Conservation (phyloP, 2,797 vertebrate genomes). For the Masticophis lateralis region DNA sequence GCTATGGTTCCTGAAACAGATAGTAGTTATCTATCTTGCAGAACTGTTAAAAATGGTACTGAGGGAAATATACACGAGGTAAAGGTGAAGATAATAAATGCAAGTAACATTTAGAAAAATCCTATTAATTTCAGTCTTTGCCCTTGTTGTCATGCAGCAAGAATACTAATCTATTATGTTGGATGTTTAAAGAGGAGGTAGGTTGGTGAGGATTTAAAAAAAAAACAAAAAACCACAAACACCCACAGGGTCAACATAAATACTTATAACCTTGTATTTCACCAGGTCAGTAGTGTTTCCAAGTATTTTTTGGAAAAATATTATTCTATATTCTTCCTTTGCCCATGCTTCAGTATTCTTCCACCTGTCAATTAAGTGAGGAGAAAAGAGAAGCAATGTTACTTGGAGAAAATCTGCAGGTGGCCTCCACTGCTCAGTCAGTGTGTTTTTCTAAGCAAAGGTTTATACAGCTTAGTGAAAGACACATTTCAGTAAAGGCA, state of each 20-base stretch:
- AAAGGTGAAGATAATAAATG: background rate
- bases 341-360: conserved; percentile 32
- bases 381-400: conserved; percentile 15
- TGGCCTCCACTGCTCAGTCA: conserved; percentile 17
- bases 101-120: background rate
- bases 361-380: conserved; percentile 20
- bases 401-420: conserved; percentile 5
- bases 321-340: background rate
- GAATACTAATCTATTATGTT: background rate
- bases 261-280: background rate
- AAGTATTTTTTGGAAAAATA: background rate
- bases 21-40: background rate
- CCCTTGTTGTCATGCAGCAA: background rate
- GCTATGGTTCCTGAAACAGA: background rate
- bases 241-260: background rate
- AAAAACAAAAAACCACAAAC: background rate
- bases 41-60: background rate
- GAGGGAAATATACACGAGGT: background rate
- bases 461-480: background rate
- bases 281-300: background rate
- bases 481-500: background rate
- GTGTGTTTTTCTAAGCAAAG: conserved; percentile 36
- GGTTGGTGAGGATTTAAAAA: background rate
- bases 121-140: background rate
- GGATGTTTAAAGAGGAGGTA: background rate